Evolutionary conservation across 2,888 invertebrate genomes (phyloP).

Genomic region (Dusona sp.): DNA sequence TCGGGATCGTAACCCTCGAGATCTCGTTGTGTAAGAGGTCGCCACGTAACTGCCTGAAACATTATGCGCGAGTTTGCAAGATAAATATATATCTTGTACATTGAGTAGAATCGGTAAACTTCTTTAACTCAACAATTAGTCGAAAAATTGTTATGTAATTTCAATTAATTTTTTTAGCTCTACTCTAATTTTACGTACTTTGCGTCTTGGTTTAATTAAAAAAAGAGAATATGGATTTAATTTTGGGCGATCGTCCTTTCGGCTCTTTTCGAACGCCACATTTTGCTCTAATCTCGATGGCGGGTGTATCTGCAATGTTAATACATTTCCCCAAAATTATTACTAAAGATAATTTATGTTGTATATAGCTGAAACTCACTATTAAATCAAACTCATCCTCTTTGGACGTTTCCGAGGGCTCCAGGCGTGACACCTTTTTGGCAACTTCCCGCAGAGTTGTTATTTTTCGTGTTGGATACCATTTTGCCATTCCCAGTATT

Average conservation of each 20-base stretch:
- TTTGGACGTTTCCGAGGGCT: constrained; percentile 23
- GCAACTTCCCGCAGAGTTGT: neutral
- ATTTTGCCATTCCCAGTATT: constrained; percentile 77
- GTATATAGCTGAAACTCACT: constrained; percentile 57
- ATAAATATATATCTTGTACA: neutral
- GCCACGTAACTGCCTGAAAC: constrained; percentile 79
- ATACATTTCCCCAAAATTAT: neutral
- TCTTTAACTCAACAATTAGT: neutral
- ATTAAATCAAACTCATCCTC: constrained; percentile 64
- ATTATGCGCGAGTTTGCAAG: neutral
- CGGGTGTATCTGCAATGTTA: constrained; percentile 77
- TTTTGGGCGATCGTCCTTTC: constrained; percentile 44
- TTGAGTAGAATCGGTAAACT: neutral
- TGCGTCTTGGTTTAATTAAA: constrained; percentile 78
- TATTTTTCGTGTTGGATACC: constrained; percentile 63
- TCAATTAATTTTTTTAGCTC: neutral
- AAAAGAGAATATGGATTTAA: constrained; percentile 80
- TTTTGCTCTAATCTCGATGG: constrained; percentile 69
- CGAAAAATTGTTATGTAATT: neutral
- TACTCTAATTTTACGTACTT: constrained; percentile 71
- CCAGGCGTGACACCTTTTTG: constrained; percentile 21
- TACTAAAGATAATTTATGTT: neutral
- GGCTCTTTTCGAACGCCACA: constrained; percentile 54
- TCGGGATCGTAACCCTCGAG: constrained; percentile 81
- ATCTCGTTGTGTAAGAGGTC: constrained; percentile 77